Conservation (phyloP, 2,797 vertebrate genomes). For the Taenioides sp. region DNA sequence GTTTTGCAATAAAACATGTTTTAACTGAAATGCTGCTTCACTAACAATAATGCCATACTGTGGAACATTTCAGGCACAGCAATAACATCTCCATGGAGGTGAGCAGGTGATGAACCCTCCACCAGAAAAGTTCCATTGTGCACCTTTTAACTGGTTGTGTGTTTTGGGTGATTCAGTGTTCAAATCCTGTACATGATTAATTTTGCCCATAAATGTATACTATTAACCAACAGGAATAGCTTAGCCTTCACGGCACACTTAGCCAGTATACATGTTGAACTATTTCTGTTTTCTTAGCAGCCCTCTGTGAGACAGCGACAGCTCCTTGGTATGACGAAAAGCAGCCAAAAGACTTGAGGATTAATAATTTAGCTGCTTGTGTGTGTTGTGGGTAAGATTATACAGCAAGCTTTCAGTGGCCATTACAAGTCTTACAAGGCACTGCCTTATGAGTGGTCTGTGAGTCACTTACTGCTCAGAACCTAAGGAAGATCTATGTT, state of each 20-base stretch:
- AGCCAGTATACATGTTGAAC: slow-evolving; percentile 23
- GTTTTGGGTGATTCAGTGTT: background rate
- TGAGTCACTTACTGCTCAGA: background rate
- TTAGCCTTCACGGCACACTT: slow-evolving; percentile 9
- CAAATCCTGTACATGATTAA: background rate
- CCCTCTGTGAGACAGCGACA: slow-evolving; percentile 36
- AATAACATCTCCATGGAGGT: no score
- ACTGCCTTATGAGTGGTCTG: background rate
- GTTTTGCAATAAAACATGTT: no score
- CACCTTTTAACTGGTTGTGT: background rate
- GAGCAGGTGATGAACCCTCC: no score
- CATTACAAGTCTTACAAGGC: slow-evolving; percentile 32
- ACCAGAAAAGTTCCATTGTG: no score
- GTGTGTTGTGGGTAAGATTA: slow-evolving; percentile 72
- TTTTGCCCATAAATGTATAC: background rate
- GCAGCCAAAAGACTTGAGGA: slow-evolving; percentile 62
- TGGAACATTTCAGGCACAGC: no score
- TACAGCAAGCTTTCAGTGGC: slow-evolving; percentile 46
- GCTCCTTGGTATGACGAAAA: slow-evolving; percentile 63
- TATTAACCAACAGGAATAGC: background rate
- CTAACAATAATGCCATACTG: no score
- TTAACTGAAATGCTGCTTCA: no score
- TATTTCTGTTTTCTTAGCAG: slow-evolving; percentile 17
- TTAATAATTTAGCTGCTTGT: slow-evolving; percentile 70
- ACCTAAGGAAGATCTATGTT: background rate